Evolutionary conservation across 1,140 invertebrate genomes (phyloP).

Genomic region (Scaptodrosophila lebanonensis): DNA sequence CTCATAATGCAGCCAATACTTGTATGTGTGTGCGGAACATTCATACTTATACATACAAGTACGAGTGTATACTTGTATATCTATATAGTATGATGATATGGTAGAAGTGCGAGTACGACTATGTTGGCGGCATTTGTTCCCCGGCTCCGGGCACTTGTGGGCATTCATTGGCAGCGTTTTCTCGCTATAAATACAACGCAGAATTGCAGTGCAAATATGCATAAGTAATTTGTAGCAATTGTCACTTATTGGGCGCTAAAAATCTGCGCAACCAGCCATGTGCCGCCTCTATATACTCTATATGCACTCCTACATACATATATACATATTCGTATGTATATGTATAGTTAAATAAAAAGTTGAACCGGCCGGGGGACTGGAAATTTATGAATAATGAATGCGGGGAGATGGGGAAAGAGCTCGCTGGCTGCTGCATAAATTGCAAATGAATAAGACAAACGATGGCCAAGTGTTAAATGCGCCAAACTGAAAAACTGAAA

Average conservation of each 20-base stretch:
- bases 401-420: conserved; percentile 21
- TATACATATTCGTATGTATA: too few species aligned
- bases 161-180: conserved; percentile 54
- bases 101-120: neutral
- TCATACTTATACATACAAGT: too few species aligned
- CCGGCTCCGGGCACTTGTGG: conserved; percentile 62
- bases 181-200: conserved; percentile 56
- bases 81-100: neutral
- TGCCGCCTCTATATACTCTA: too few species aligned
- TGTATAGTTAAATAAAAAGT: too few species aligned
- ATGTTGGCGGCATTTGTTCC: neutral
- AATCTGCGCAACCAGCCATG: conserved; percentile 24
- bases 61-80: too few species aligned
- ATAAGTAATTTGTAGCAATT: conserved; percentile 67
- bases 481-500: neutral
- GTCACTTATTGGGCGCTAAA: conserved; percentile 35
- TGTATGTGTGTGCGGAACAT: too few species aligned
- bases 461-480: conserved; percentile 51
- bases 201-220: conserved; percentile 23
- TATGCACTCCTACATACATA: too few species aligned
- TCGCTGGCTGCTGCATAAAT: neutral
- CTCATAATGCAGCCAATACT: conserved; percentile 34
- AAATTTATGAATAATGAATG: conserved; percentile 19
- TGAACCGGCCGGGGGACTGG: too few species aligned
- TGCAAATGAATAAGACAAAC: conserved; percentile 66